Percentiles rank a stretch among this genome's conserved stretches.
Conservation (phyloP, 2,797 vertebrate species). For the Sphaeramia orbicularis region DNA sequence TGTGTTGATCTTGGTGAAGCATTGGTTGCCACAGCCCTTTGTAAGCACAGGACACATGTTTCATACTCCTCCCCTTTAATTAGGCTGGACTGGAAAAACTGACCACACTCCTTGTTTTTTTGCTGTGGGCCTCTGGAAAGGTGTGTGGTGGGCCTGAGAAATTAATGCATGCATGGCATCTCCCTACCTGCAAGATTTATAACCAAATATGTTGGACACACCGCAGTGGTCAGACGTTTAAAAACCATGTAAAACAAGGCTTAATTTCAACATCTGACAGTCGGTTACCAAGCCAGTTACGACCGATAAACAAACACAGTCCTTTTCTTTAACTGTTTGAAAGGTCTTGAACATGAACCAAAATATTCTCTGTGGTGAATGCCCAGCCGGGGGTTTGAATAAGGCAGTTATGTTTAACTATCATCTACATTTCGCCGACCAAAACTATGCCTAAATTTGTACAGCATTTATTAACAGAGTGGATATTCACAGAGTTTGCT, state of each 20-base stretch:
- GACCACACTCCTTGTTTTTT: constrained; percentile 72
- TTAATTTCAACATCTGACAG: constrained; percentile 75
- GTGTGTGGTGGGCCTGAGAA: constrained; percentile 73
- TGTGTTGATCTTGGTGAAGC: constrained; percentile 72
- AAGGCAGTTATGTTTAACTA: constrained; percentile 53
- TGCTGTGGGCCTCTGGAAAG: constrained; percentile 67
- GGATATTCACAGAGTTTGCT: constrained; percentile 49
- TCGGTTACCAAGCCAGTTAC: constrained; percentile 70
- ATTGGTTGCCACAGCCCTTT: constrained; percentile 67
- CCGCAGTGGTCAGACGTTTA: constrained; percentile 70
- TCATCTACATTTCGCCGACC: constrained; percentile 55
- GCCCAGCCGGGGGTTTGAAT: constrained; percentile 60
- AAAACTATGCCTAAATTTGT: constrained; percentile 67
- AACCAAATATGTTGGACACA: constrained; percentile 64
- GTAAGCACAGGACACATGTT: constrained; percentile 74
- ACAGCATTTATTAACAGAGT: constrained; percentile 64
- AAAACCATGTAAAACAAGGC: constrained; percentile 66
- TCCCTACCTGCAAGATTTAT: constrained; percentile 79
- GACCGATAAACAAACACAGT: constrained; percentile 75
- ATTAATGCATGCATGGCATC: constrained; percentile 77
- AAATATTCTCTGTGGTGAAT: constrained; percentile 76
- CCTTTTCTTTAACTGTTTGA: constrained; percentile 70
- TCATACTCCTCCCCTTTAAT: constrained; percentile 78
- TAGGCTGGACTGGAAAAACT: constrained; percentile 81
- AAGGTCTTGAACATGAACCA: constrained; percentile 72